These are phyloP conservation scores for Ptyas mucosa DNA, from an alignment of 2,113 vertebrate species.

Conservation along the genomic window DNA sequence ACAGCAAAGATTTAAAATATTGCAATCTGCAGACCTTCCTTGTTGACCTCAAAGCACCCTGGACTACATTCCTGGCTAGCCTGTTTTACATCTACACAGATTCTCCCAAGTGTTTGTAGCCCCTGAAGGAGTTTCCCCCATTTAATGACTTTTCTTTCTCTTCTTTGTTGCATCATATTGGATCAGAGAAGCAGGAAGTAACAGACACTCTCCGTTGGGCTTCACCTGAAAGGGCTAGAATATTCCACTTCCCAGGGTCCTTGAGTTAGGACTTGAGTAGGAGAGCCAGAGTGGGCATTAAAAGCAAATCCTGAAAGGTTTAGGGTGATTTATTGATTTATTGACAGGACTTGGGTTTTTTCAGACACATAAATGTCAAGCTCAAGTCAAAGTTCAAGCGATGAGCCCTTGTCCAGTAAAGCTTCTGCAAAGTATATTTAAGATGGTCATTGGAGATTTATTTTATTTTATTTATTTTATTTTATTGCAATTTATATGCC, in stretches of 20 bases:
- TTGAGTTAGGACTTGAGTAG: not conserved
- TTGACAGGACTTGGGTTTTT: not conserved
- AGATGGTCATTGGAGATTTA: not conserved
- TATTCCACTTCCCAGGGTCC: not conserved
- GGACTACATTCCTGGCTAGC: not conserved
- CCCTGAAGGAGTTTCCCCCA: not conserved
- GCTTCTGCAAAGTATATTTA: not conserved
- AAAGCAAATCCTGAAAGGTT: not conserved
- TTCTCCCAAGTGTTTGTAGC: not conserved
- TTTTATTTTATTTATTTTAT: no score
- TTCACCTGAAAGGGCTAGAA: not conserved
- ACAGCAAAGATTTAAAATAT: not conserved
- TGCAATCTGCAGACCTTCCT: not conserved
- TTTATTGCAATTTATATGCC: no score
- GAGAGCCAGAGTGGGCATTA: not conserved
- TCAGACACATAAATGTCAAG: not conserved
- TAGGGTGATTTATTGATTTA: constrained; percentile 5
- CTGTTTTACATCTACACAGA: not conserved
- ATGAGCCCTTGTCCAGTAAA: not conserved
- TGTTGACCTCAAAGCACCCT: not conserved
- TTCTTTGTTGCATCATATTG: not conserved
- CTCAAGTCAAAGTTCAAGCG: not conserved
- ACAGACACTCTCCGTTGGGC: accelerated
- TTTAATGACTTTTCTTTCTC: not conserved
- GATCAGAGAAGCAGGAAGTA: not conserved